Base-by-base conservation (phyloP, 92 coral and sea anemone species). In the Palythoa caribaeorum region DNA sequence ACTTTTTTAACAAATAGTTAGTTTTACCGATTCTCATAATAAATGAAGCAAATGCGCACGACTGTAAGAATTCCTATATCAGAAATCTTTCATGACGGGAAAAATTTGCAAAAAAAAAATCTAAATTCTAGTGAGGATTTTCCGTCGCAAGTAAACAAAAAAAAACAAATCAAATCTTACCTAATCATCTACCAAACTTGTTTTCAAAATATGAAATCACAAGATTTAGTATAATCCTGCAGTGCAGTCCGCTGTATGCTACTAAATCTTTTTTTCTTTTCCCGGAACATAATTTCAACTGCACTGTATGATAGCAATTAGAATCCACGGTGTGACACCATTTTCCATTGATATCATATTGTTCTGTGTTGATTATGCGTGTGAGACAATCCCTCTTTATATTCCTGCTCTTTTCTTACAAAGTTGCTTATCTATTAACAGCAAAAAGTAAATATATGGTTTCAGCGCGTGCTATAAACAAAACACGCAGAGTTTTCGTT, bases 341-440 rank as follows among this genome's bases (percentile, higher is more conserved):
- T 44, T 44, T 44, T 44, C 50, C 6, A 44, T 44, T 44, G 6
- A 44, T 4, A 44, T 44, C 50, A 44, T 8, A 44, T 44, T 44
- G 50, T 44, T 44, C 50, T 44, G 50, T 44, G 6, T 44, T 44
- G 50, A 44, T 44, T 44, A 44, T 44, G 50, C 44, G 21, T 14
- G 60, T 9, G 62, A 20, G 40, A 19, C 50, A 50, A 37, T 17
- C 51, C 55, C 55, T 78, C 83, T 8, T 57, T 60, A 52, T 54
- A 36, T 36, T 16, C 83, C 83, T 78, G 83, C 83, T 78, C 83
- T 78, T 78, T 78, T 78, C 83, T 54, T 52, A 28, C 28, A 78
- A 78, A 78, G 83, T 78, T 78, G 83, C 83, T 36, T 78, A 20
- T 78, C 66, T 47, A 55, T 78, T 78, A 78, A 78, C 83, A 55